Conservation (phyloP, 2,888 invertebrate genomes). For the Carcina quercana region DNA sequence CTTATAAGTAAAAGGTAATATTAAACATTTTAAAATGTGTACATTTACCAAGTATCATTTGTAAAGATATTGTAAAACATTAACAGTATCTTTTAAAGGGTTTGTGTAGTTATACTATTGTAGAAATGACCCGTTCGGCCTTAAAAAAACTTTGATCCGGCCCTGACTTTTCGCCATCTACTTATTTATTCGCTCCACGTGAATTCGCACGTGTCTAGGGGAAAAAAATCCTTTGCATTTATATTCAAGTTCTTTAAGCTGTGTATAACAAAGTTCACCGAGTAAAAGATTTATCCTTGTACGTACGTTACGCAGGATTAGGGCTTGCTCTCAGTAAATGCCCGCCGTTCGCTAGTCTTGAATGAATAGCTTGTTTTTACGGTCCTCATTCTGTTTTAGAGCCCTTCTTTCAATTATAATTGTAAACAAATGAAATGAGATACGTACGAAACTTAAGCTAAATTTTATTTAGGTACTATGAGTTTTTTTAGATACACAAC, state of each 20-base stretch:
- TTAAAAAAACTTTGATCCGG: too few relatives aligned
- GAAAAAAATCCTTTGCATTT: conserved; percentile 32
- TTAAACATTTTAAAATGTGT: too few relatives aligned
- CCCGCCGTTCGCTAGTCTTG: conserved; percentile 26
- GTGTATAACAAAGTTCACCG: conserved; percentile 28
- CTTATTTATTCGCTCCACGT: conserved; percentile 30
- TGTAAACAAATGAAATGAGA: too few relatives aligned
- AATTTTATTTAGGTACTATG: too few relatives aligned
- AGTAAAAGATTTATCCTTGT: conserved; percentile 30
- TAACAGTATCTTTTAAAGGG: too few relatives aligned
- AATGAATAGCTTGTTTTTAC: conserved; percentile 45
- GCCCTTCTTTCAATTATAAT: conserved; percentile 13
- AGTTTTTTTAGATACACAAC: too few relatives aligned
- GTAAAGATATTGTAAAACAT: too few relatives aligned
- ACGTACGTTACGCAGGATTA: conserved; percentile 44
- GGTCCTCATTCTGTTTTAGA: conserved; percentile 27
- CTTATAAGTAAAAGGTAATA: too few relatives aligned
- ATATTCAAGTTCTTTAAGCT: conserved; percentile 25
- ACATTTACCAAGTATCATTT: too few relatives aligned
- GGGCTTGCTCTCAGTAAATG: conserved; percentile 30
- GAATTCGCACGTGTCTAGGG: conserved; percentile 25
- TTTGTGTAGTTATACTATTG: too few relatives aligned
- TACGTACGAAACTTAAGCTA: too few relatives aligned
- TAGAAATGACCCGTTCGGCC: too few relatives aligned
- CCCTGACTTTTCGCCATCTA: conserved; percentile 13